These are phyloP conservation scores for Todus mexicanus DNA, from an alignment of 2,797 vertebrate genomes.

Conservation along the genomic window DNA sequence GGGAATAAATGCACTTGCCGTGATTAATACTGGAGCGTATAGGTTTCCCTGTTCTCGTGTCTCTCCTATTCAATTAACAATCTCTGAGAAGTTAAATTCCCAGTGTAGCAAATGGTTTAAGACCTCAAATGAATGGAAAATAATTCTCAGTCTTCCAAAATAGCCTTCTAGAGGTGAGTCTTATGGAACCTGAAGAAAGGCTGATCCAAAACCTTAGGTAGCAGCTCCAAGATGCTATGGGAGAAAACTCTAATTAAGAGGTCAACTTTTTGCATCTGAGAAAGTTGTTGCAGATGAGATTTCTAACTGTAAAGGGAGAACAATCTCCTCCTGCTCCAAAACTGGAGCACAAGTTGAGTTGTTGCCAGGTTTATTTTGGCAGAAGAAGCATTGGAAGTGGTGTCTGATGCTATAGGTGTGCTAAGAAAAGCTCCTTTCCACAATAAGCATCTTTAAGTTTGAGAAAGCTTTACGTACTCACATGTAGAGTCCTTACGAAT, in stretches of 20 bases:
- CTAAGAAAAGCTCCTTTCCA: background rate
- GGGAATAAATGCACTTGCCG: background rate
- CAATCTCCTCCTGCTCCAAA: background rate
- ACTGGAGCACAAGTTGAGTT: background rate
- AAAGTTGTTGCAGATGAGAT: background rate
- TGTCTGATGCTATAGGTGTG: background rate
- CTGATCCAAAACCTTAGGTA: background rate
- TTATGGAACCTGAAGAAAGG: background rate
- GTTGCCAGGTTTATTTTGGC: constrained; percentile 22
- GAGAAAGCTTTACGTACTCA: background rate
- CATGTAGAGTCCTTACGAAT: rapidly evolving
- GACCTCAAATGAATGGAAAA: background rate
- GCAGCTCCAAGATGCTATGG: background rate
- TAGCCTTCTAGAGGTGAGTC: background rate
- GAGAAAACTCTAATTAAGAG: background rate
- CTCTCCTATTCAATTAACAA: background rate
- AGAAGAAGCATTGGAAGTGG: background rate
- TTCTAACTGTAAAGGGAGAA: background rate
- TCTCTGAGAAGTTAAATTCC: background rate
- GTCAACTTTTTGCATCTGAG: background rate
- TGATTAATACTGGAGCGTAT: background rate
- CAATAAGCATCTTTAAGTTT: background rate
- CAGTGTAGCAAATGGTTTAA: background rate
- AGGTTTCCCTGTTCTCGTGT: background rate
- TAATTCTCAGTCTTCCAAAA: background rate